These are phyloP conservation scores for Taenaris catops DNA, from an alignment of 2,888 invertebrate species.

Conservation along the genomic window DNA sequence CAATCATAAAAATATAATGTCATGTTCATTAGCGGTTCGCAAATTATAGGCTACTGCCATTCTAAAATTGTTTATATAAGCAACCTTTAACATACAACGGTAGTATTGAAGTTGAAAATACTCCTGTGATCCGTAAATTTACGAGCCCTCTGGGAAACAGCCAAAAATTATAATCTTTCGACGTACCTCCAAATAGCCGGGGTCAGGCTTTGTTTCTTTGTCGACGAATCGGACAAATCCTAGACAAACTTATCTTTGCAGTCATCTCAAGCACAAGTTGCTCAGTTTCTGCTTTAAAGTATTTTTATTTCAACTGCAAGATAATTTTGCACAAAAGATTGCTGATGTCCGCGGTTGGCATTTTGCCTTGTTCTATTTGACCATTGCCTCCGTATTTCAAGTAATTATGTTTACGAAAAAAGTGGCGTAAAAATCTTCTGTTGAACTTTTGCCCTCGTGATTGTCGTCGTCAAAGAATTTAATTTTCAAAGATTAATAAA, in stretches of 20 bases:
- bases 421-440: no score
- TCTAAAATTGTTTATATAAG: no score
- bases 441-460: no score
- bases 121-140: neutral
- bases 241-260: constrained; percentile 48
- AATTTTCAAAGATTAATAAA: no score
- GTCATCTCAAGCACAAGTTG: constrained; percentile 31
- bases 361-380: constrained; percentile 44
- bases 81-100: no score
- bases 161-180: constrained; percentile 46
- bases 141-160: constrained; percentile 9
- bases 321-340: constrained; percentile 47
- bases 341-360: constrained; percentile 41
- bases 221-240: constrained; percentile 50
- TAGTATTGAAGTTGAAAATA: neutral
- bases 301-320: constrained; percentile 28
- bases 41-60: no score
- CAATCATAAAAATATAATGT: no score
- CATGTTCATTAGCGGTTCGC: no score
- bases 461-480: no score
- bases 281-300: constrained; percentile 23
- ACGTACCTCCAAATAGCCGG: constrained; percentile 58
- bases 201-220: constrained; percentile 66
- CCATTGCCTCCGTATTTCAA: no score
- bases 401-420: no score